Evolutionary conservation across 2,797 vertebrate species (phyloP).

Genomic region (Manis pentadactyla): DNA sequence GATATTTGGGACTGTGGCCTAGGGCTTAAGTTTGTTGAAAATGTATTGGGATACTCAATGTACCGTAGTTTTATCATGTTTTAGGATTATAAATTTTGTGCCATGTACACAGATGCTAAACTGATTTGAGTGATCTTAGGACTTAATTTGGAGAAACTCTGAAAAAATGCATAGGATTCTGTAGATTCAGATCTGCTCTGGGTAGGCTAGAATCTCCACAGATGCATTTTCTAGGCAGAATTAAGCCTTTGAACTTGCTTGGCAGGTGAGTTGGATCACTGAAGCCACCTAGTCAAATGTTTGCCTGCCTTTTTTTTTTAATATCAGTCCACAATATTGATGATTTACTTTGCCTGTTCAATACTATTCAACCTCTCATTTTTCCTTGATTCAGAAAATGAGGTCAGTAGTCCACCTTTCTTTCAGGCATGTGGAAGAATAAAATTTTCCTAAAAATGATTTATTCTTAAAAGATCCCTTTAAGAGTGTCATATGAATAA

Average conservation of each 20-base stretch:
- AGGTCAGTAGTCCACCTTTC: slow-evolving; percentile 28
- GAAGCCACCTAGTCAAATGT: neutral
- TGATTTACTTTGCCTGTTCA: slow-evolving; percentile 29
- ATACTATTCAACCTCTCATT: neutral
- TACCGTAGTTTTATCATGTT: slow-evolving; percentile 26
- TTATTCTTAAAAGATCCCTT: slow-evolving; percentile 54
- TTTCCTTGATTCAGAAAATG: slow-evolving; percentile 43
- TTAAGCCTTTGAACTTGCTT: slow-evolving; percentile 1
- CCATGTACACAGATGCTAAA: neutral
- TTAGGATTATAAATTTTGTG: slow-evolving; percentile 55
- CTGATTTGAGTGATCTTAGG: slow-evolving; percentile 33
- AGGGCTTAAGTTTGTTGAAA: slow-evolving; percentile 45
- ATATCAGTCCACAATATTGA: neutral
- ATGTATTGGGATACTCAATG: slow-evolving; percentile 1
- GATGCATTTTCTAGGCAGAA: neutral
- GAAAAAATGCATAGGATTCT: neutral
- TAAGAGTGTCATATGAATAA: slow-evolving; percentile 26
- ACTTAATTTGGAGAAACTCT: slow-evolving; percentile 52
- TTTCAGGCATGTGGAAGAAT: neutral
- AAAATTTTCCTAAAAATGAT: slow-evolving; percentile 40
- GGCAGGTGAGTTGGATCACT: neutral
- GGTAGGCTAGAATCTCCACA: neutral
- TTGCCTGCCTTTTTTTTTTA: slow-evolving; percentile 54
- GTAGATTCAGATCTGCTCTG: neutral
- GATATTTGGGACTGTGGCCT: neutral